A percentile compares a stretch with the other conserved stretches of the same genome.
These are phyloP conservation scores for Cataglyphis livida DNA, from an alignment of 2,888 invertebrate genomes.

Conservation along the genomic window DNA sequence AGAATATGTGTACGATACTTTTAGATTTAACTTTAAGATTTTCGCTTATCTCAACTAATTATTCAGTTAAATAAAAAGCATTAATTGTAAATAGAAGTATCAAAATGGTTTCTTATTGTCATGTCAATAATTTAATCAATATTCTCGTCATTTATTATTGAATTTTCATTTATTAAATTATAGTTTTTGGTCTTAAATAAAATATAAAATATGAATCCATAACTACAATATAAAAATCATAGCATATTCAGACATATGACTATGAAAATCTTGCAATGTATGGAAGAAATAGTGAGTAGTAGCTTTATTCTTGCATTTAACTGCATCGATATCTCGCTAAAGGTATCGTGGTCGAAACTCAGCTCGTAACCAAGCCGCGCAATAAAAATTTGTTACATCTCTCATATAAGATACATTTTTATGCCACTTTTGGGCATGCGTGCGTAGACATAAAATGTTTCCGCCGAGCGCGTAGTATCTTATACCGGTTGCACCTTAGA, in stretches of 20 bases:
- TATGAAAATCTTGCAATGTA: slow-evolving; percentile 25
- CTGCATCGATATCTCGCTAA: slow-evolving; percentile 45
- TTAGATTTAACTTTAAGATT: background rate
- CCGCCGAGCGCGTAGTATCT: slow-evolving; percentile 25
- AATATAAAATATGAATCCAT: background rate
- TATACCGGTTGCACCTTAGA: slow-evolving; percentile 32
- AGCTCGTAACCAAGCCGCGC: slow-evolving; percentile 28
- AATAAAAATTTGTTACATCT: slow-evolving; percentile 41
- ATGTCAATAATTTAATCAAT: background rate
- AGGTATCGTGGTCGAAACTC: slow-evolving; percentile 26
- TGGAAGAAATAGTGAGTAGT: slow-evolving; percentile 33
- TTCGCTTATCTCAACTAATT: background rate
- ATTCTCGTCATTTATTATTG: background rate
- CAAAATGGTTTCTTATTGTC: background rate
- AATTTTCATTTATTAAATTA: background rate
- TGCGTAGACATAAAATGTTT: slow-evolving; percentile 36
- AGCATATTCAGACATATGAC: background rate
- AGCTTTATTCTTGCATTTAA: slow-evolving; percentile 44
- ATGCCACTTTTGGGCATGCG: slow-evolving; percentile 25
- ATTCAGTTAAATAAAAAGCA: background rate
- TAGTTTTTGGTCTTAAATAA: background rate
- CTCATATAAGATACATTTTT: slow-evolving; percentile 51
- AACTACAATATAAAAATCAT: background rate
- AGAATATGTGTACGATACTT: background rate
- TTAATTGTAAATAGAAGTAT: background rate